phyloP scores from a whole-genome alignment of 2,888 invertebrate species.

The Crematogaster levior region DNA sequence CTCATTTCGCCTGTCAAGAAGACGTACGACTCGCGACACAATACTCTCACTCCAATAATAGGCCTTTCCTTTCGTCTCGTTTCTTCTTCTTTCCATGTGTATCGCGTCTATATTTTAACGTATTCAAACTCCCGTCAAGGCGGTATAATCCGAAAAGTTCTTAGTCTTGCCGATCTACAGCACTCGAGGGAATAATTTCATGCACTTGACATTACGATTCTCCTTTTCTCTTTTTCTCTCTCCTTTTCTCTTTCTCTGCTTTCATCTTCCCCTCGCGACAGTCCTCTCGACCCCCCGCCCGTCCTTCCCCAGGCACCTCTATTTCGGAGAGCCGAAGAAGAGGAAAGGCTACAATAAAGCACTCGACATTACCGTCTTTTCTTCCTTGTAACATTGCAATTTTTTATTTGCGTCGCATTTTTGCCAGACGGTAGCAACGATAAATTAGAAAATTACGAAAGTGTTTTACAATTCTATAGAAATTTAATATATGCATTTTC shows the following conservation, averaged over 20 bases:
- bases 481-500: neutral
- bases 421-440: neutral
- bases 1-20: slow-evolving; percentile 84
- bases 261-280: slow-evolving; percentile 35
- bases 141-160: slow-evolving; percentile 74
- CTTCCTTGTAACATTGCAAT: slow-evolving; percentile 21
- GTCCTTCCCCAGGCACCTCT: slow-evolving; percentile 54
- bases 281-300: slow-evolving; percentile 44
- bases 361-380: slow-evolving; percentile 66
- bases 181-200: slow-evolving; percentile 83
- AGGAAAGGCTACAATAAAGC: slow-evolving; percentile 66
- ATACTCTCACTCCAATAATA: slow-evolving; percentile 72
- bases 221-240: slow-evolving; percentile 59
- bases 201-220: slow-evolving; percentile 75
- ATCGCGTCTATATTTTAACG: slow-evolving; percentile 63
- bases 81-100: slow-evolving; percentile 60
- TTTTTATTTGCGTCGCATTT: neutral
- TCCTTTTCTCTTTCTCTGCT: slow-evolving; percentile 56
- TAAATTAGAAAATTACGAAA: slow-evolving; percentile 12
- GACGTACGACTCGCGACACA: slow-evolving; percentile 79
- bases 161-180: slow-evolving; percentile 76
- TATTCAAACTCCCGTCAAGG: slow-evolving; percentile 77
- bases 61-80: slow-evolving; percentile 46
- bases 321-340: slow-evolving; percentile 52
- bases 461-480: neutral